Evolutionary conservation across 1,140 invertebrate species (phyloP), one percentile per base, ranked within the genome.

Genomic region (Atta cephalotes): DNA sequence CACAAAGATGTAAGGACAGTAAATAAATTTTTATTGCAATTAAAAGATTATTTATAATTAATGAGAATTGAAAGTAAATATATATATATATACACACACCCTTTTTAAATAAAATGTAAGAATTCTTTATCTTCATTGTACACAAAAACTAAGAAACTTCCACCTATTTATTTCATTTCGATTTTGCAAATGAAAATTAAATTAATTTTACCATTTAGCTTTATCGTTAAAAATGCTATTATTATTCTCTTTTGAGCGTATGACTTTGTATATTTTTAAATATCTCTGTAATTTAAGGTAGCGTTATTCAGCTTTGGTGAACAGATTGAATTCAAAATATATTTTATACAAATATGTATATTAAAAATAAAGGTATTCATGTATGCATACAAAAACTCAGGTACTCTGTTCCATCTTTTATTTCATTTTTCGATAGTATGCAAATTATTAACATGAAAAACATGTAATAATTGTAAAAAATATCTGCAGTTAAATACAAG

Each of bases 341-440:
- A 31, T 80, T 70, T 35, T 45, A 39, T 18, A 35, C 0, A n/a
- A 70, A 39, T 70, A 63, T 49, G 39, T 45, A 10, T 45, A 58
- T 70, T 70, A 81, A 81, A 81, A 81, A 70, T 9, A 12, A 45
- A 56, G 21, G 14, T 25, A 71, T 39, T 66, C 2, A 39, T 21
- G 35, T 18, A n/a, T 12, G 10, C 16, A 31, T 81, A 1, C 16
- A 28, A 53, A 68, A 80, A 70, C 35, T 14, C 21, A 45, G n/a
- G 2, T n/a, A 0, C 18, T 28, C 49, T 25, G 4, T 39, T 31
- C 0, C 18, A 49, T 49, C 21, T 31, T 18, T 71, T 14, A 16
- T 7, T 58, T 2, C 18, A 10, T 60, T 68, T 68, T 21, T 62
- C 9, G 16, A 62, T 3, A 78, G 18, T 45, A 14, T 49, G 21